Conservation (phyloP, 2,113 vertebrate species). For the Axis porcinus region DNA sequence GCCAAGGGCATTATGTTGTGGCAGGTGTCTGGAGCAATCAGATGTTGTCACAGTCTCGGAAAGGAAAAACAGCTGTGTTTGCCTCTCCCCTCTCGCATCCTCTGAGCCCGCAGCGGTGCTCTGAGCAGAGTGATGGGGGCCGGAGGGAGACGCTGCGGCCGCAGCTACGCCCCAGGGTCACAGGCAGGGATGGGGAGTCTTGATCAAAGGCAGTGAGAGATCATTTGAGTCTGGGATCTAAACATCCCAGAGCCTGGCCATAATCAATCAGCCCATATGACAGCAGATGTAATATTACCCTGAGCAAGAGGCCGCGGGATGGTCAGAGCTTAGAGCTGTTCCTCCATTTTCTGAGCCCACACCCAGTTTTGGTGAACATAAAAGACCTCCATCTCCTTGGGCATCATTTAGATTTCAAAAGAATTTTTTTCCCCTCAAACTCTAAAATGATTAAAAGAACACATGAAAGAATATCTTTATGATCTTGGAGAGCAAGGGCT, state of each 20-base stretch:
- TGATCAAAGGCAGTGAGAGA: constrained; percentile 5
- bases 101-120: neutral
- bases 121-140: neutral
- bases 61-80: constrained; percentile 30
- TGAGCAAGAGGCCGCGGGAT: neutral
- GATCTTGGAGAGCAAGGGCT: neutral
- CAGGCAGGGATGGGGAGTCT: neutral
- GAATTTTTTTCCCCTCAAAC: neutral
- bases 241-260: neutral
- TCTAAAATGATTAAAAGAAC: constrained; percentile 17
- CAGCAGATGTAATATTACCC: neutral
- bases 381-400: neutral
- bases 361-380: neutral
- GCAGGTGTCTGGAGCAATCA: constrained; percentile 17
- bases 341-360: neutral
- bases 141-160: neutral
- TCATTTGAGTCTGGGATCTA: neutral
- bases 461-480: neutral
- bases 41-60: neutral
- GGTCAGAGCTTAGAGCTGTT: neutral
- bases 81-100: neutral
- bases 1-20: neutral
- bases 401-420: neutral
- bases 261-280: neutral
- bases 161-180: neutral